Evolutionary conservation across 2,888 invertebrate species (phyloP).

Genomic region (Hedya salicella): DNA sequence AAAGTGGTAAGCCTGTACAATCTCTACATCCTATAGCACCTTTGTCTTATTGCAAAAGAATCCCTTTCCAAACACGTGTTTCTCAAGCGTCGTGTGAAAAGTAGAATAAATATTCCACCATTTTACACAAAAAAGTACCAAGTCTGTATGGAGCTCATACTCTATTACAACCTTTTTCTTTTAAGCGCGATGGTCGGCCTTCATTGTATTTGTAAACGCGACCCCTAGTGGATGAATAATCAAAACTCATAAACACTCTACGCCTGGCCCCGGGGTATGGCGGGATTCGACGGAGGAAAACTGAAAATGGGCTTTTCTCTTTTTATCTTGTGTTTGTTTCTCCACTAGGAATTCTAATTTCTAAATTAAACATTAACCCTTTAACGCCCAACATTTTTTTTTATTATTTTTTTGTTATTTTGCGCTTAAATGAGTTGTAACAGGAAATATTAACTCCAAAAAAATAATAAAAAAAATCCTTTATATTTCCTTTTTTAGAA

Average conservation of each 20-base stretch:
- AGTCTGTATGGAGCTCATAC: background rate
- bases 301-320: background rate
- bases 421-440: too few species aligned
- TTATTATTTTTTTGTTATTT: too few species aligned
- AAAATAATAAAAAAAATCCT: too few species aligned
- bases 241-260: slow-evolving; percentile 69
- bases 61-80: slow-evolving; percentile 8
- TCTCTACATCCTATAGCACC: background rate
- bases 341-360: slow-evolving; percentile 4
- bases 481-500: too few species aligned
- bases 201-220: slow-evolving; percentile 40
- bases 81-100: slow-evolving; percentile 36
- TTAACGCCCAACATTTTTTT: too few species aligned
- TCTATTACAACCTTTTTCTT: background rate
- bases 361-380: background rate
- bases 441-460: too few species aligned
- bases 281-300: slow-evolving; percentile 7
- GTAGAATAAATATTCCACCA: slow-evolving; percentile 20
- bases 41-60: slow-evolving; percentile 8
- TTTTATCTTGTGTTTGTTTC: background rate
- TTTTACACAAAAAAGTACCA: background rate
- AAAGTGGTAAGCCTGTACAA: background rate
- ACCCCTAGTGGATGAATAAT: slow-evolving; percentile 61
- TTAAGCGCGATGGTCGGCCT: slow-evolving; percentile 6
- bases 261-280: slow-evolving; percentile 39